Percentiles rank a stretch among this genome's conserved stretches.
These are phyloP conservation scores for Malacoctenus gilli DNA, from an alignment of 2,797 vertebrate species.

Conservation along the genomic window DNA sequence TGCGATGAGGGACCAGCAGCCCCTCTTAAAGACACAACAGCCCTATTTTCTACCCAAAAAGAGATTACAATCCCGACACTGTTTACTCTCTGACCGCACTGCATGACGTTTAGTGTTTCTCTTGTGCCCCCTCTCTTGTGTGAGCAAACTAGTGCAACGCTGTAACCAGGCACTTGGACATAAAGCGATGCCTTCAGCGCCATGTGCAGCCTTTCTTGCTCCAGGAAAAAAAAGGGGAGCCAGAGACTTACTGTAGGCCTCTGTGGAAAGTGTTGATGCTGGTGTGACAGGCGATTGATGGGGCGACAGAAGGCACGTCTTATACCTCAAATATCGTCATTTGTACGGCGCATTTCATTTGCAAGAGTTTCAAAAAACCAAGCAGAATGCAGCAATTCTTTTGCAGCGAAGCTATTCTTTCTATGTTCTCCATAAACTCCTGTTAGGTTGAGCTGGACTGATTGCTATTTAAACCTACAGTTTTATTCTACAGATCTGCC, in stretches of 20 bases:
- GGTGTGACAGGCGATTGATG: conserved; percentile 42
- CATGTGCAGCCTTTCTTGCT: conserved; percentile 67
- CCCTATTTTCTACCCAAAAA: conserved; percentile 81
- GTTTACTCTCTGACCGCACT: conserved; percentile 83
- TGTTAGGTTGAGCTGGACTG: background rate
- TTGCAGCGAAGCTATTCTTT: background rate
- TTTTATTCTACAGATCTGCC: no score
- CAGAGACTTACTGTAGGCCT: conserved; percentile 52
- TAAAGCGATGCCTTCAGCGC: conserved; percentile 82
- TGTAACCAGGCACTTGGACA: conserved; percentile 91
- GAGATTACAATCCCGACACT: conserved; percentile 84
- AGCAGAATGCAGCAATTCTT: background rate
- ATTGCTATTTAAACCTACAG: no score
- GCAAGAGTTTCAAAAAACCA: background rate
- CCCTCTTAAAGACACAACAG: conserved; percentile 97
- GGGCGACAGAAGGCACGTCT: conserved; percentile 31
- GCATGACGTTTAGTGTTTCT: conserved; percentile 81
- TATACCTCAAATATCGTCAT: background rate
- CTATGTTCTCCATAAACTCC: background rate
- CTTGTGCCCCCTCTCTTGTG: conserved; percentile 67
- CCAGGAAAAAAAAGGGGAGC: conserved; percentile 52
- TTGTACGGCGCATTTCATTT: background rate
- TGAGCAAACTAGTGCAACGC: conserved; percentile 80
- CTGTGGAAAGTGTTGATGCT: conserved; percentile 45
- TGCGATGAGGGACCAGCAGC: conserved; percentile 94